Evolutionary conservation across 1,140 invertebrate genomes (phyloP).

Genomic region (Maconellicoccus hirsutus): DNA sequence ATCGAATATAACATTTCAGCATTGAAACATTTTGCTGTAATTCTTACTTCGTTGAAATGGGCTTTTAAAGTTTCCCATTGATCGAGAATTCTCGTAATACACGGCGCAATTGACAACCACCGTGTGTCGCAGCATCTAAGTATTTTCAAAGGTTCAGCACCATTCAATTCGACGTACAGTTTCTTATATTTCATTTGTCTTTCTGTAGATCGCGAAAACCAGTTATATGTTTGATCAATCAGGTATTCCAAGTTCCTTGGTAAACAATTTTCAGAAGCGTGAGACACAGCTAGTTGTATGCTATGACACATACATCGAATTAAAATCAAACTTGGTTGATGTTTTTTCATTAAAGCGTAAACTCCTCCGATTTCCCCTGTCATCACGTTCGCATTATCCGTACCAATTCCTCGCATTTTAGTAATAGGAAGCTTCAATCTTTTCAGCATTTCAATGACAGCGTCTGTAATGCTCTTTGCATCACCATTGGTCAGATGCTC

Average conservation of each 20-base stretch:
- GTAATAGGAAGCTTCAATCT: neutral
- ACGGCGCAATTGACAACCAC: neutral
- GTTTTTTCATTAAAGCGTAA: constrained; percentile 5
- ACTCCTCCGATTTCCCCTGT: constrained; percentile 4
- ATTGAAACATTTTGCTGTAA: neutral
- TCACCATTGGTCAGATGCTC: neutral
- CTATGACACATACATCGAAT: neutral
- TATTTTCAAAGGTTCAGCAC: neutral
- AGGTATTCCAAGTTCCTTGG: neutral
- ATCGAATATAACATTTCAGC: neutral
- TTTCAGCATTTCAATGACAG: neutral
- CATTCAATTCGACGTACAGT: neutral
- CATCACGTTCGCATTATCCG: constrained; percentile 14
- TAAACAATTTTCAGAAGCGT: neutral
- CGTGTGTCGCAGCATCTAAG: neutral
- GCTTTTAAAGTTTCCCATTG: neutral
- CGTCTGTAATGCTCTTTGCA: neutral
- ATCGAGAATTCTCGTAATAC: neutral
- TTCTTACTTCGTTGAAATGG: neutral
- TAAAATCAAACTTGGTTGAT: neutral
- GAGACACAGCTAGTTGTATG: neutral
- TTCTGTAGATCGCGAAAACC: neutral
- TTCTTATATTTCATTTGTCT: constrained; percentile 11
- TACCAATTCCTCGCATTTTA: neutral
- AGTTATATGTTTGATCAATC: neutral